These are phyloP conservation scores for Acromyrmex echinatior DNA, from an alignment of 1,140 invertebrate species.

Conservation along the genomic window DNA sequence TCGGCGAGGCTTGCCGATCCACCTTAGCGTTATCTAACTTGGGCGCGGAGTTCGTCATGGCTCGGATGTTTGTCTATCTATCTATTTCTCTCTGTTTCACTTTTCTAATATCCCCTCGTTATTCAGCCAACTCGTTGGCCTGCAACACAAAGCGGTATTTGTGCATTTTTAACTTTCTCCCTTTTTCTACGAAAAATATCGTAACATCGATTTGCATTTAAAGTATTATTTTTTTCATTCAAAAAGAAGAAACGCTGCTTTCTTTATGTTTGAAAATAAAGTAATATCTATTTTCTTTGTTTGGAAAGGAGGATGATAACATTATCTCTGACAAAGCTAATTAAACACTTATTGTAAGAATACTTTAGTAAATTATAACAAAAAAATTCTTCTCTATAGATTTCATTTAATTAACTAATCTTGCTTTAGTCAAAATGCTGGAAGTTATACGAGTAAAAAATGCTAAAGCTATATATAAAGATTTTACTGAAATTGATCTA, in stretches of 20 bases:
- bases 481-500: background rate
- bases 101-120: background rate
- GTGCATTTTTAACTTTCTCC: background rate
- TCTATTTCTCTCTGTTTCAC: conserved; percentile 1
- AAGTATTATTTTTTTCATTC: background rate
- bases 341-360: background rate
- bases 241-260: too few species aligned
- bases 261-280: background rate
- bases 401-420: background rate
- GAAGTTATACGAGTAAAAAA: background rate
- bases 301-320: background rate
- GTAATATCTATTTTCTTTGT: background rate
- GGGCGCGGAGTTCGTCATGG: conserved; percentile 85
- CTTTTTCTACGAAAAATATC: too few species aligned
- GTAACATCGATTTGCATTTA: background rate
- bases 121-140: conserved; percentile 56
- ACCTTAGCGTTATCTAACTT: conserved; percentile 81
- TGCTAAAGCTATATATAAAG: background rate
- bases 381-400: background rate
- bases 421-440: background rate
- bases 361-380: background rate
- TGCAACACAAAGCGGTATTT: conserved; percentile 35
- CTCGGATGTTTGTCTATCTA: conserved; percentile 57
- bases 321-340: background rate
- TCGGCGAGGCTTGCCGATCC: conserved; percentile 83